These are phyloP conservation scores for Atrina japonica DNA, from an alignment of 2,888 invertebrate genomes.

Conservation along the genomic window DNA sequence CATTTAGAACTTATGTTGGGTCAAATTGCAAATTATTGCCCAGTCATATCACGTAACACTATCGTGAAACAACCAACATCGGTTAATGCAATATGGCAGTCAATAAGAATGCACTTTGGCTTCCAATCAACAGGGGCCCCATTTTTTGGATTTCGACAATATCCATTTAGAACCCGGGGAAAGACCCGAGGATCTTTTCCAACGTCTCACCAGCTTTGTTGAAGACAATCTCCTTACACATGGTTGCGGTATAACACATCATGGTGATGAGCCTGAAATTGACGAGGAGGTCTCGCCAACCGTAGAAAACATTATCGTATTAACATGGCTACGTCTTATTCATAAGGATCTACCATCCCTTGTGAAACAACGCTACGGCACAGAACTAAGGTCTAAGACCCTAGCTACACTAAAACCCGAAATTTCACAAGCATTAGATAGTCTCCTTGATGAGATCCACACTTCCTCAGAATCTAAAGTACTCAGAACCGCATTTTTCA, in stretches of 20 bases:
- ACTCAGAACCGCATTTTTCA: conserved; percentile 24
- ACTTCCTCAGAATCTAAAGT: conserved; percentile 26
- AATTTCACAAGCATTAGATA: no score
- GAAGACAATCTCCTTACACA: conserved; percentile 48
- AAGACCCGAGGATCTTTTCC: conserved; percentile 49
- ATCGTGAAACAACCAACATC: conserved; percentile 49
- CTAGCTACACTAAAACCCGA: conserved; percentile 50
- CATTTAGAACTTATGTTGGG: conserved; percentile 42
- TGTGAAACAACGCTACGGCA: conserved; percentile 54
- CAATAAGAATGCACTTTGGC: conserved; percentile 55
- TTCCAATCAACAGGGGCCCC: conserved; percentile 59
- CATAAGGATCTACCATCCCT: conserved; percentile 44
- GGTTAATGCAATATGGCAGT: conserved; percentile 48
- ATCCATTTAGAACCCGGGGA: conserved; percentile 49
- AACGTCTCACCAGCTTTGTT: conserved; percentile 47
- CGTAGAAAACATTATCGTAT: conserved; percentile 47
- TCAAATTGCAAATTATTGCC: no score
- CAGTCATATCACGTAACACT: no score
- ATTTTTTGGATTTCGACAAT: no score
- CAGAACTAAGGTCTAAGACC: conserved; percentile 51
- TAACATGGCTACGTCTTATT: conserved; percentile 53
- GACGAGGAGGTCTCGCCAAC: conserved; percentile 49
- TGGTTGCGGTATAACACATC: conserved; percentile 39
- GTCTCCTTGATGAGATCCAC: conserved; percentile 45
- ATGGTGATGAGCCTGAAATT: conserved; percentile 25